phyloP scores from a whole-genome alignment of 1,140 invertebrate species.

The Bombyx mandarina region DNA sequence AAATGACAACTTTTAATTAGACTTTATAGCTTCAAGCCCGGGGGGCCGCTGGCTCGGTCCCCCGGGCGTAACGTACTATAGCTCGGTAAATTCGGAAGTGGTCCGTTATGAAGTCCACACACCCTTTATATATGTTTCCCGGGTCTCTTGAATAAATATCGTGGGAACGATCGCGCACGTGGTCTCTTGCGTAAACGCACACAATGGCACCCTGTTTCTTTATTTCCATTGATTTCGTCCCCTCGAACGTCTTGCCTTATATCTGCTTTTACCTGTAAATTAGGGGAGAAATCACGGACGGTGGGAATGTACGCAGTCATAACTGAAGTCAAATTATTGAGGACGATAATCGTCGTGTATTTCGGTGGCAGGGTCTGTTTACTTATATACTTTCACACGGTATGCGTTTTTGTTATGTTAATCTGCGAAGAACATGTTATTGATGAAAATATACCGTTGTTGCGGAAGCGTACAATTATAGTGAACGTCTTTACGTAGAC shows the following conservation, averaged over 20 bases:
- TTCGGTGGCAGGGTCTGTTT: conserved; percentile 41
- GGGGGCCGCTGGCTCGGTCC: conserved; percentile 35
- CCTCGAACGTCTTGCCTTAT: conserved; percentile 56
- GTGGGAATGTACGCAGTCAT: conserved; percentile 57
- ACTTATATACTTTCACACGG: conserved; percentile 52
- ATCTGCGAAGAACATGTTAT: conserved; percentile 13
- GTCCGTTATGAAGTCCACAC: conserved; percentile 15
- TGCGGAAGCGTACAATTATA: too few relatives aligned
- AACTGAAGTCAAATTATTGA: conserved; percentile 58
- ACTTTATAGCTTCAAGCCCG: conserved; percentile 30
- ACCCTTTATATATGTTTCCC: conserved; percentile 51
- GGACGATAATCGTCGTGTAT: conserved; percentile 39
- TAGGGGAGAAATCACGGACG: conserved; percentile 52
- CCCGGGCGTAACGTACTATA: conserved; percentile 43
- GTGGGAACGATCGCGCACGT: conserved; percentile 61
- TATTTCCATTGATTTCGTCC: conserved; percentile 53
- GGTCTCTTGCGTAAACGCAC: conserved; percentile 54
- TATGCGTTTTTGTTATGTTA: conserved; percentile 33
- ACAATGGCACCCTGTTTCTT: conserved; percentile 56
- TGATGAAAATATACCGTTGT: conserved; percentile 7
- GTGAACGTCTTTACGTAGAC: too few relatives aligned
- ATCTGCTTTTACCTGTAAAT: conserved; percentile 54
- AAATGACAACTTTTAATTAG: conserved; percentile 42
- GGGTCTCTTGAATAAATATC: conserved; percentile 38
- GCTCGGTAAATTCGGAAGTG: conserved; percentile 42